Conservation (phyloP, 2,888 invertebrate species). For the Micropterix aruncella region DNA sequence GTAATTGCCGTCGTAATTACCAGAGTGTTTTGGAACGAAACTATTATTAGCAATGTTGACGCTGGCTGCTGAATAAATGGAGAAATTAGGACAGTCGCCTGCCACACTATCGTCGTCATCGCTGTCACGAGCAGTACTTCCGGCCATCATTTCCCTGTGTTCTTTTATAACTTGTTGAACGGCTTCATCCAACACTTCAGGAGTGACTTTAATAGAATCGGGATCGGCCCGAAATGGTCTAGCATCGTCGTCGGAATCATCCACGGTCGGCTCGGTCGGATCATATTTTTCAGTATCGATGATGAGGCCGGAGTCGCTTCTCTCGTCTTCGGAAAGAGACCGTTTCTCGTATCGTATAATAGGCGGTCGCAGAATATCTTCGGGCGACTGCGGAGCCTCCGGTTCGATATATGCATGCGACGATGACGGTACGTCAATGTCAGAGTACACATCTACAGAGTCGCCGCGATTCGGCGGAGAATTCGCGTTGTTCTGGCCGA, state of each 20-base stretch:
- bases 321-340: slow-evolving; percentile 35
- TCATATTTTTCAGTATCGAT: slow-evolving; percentile 45
- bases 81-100: slow-evolving; percentile 74
- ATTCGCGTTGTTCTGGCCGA: slow-evolving; percentile 12
- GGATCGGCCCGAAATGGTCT: slow-evolving; percentile 11
- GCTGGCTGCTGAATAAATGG: slow-evolving; percentile 70
- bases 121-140: slow-evolving; percentile 18
- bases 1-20: slow-evolving; percentile 15
- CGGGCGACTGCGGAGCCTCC: slow-evolving; percentile 11
- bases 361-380: slow-evolving; percentile 18
- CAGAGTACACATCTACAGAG: slow-evolving; percentile 47
- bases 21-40: slow-evolving; percentile 13
- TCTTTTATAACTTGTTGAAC: slow-evolving; percentile 27
- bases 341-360: slow-evolving; percentile 23
- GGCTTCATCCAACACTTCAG: slow-evolving; percentile 22
- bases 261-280: slow-evolving; percentile 37
- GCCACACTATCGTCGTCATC: slow-evolving; percentile 39
- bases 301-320: slow-evolving; percentile 40
- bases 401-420: slow-evolving; percentile 15
- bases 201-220: slow-evolving; percentile 16
- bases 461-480: slow-evolving; percentile 19
- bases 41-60: slow-evolving; percentile 52
- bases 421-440: slow-evolving; percentile 34
- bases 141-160: slow-evolving; percentile 21
- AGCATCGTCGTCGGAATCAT: slow-evolving; percentile 25